phyloP scores from a whole-genome alignment of 2,888 invertebrate species.

The Calephelis perditalis region DNA sequence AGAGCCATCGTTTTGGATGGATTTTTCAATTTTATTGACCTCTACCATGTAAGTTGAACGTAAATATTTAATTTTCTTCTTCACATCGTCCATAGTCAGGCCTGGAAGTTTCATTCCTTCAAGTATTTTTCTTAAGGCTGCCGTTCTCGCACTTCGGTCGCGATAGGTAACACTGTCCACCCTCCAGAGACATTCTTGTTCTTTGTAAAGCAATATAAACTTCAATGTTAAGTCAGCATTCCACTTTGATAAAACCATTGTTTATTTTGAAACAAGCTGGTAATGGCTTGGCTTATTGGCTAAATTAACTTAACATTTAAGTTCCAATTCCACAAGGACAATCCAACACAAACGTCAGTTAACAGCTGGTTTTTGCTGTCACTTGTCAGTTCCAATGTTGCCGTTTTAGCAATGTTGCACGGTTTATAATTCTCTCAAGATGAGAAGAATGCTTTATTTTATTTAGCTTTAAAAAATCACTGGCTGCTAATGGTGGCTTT shows the following conservation, averaged over 20 bases:
- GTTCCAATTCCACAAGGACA: conserved; percentile 3
- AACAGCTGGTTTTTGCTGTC: neutral
- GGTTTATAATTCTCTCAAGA: no score
- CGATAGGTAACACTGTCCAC: conserved; percentile 17
- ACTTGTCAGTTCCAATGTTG: neutral
- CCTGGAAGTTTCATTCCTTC: conserved; percentile 13
- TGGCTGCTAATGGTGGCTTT: no score
- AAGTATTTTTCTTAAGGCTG: conserved; percentile 11
- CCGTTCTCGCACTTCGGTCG: conserved; percentile 14
- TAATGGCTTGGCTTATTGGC: conserved; percentile 7
- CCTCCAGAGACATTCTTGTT: conserved; percentile 19
- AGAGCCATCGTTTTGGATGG: conserved; percentile 4
- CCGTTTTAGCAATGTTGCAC: neutral
- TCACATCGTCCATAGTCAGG: conserved; percentile 16
- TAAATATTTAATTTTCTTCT: conserved; percentile 19
- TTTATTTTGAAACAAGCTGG: neutral
- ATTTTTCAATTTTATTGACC: conserved; percentile 15
- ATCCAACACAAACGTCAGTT: neutral
- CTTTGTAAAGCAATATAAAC: conserved; percentile 12
- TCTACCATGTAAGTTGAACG: conserved; percentile 15
- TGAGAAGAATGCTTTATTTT: no score
- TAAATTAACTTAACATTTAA: no score
- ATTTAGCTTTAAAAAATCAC: no score
- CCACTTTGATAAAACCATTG: conserved; percentile 16
- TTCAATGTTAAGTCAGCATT: conserved; percentile 7